Base-by-base conservation (phyloP, 37 sponge, comb jelly and placozoan species). In the Aplysina aerophoba region DNA sequence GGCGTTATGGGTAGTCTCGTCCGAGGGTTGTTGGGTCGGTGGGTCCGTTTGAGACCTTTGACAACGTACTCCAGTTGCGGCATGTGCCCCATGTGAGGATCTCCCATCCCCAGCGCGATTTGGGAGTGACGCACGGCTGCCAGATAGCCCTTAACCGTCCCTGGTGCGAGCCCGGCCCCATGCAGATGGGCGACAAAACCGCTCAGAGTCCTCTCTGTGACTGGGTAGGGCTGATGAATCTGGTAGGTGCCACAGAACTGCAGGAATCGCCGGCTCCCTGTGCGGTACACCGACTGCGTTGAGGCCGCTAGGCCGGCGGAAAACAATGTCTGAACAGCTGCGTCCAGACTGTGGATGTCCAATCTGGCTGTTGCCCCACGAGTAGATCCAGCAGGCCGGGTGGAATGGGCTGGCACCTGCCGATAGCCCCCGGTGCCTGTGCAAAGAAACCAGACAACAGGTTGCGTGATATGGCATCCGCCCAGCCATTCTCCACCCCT, bases 401-500 rank as follows among this genome's bases (percentile, higher is more conserved):
- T 15, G 34, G 62, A 81, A 35, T 33, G 2, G 73, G 34, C 6
- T 3, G 6, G 2, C 4, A 12, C 1, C 6, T 4, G n/a, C 4
- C 5, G 2, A 5, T 0, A 14, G 53, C 50, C 21, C 44, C 78
- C 25, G 78, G 78, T 3, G 41, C 78, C 78, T 75, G 78, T 2
- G 53, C 37, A 8, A 40, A 40, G 17, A 75, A 25, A 75, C 14
- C 11, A 44, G 53, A 1, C 4, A 75, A 67, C 34, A 77, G 75
- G 73, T 88, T 54, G 15, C 88, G 55, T 38, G 88, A 88, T 16
- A 88, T 88, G 50, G 83, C 83, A 60, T 88, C 88, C 16, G 88
- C 88, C 31, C 25, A 21, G 5, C 20, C 37, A 41, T 87, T 87
- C 15, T 58, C 50, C 15, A 12, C 63, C 33, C 88, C 88, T 0